Evolutionary conservation across 2,888 invertebrate species (phyloP), one percentile per base, ranked within the genome.

Genomic region (Allophyes oxyacanthae): DNA sequence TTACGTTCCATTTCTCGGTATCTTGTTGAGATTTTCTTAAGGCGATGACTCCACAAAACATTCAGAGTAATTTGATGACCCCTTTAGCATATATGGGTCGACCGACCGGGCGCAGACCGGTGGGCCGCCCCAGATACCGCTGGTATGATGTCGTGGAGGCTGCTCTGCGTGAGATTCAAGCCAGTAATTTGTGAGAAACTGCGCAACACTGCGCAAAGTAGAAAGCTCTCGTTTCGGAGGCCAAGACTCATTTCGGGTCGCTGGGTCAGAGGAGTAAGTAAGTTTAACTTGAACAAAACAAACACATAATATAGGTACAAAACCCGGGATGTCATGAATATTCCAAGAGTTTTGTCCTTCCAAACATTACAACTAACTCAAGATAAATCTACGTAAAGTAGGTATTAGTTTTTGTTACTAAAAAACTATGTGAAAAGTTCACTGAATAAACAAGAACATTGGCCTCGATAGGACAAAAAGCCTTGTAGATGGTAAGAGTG

Each of bases 11-110:
- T 44, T 15, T 57, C 11, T 64, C 14, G 20, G 49, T 49, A 42
- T 50, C 11, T 55, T 45, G 57, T 40, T 64, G 36, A 33, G 20
- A 41, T 32, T 33, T 55, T 30, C 33, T 61, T 55, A n/a, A 40
- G 20, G 20, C 34, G 25, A 36, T 57, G 32, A 57, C 58, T 50
- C 14, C 46, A 33, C 43, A 13, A 25, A 33, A 48, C 8, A n/a
- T 33, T 11, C 49, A 46, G 9, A n/a, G 1, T 14, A 26, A 13
- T 30, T 28, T 20, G 11, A 2, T 9, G 10, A 20, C 20, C 20
- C 2, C 20, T 20, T 20, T 20, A 20, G 4, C 20, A 2, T 20
- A n/a, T n/a, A n/a, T n/a, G n/a, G n/a, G n/a, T n/a, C n/a, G n/a
- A n/a, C n/a, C n/a, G n/a, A n/a, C n/a, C n/a, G n/a, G n/a, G n/a